Evolutionary conservation across 2,797 vertebrate species (phyloP), one percentile per base, ranked within the genome.

Genomic region (Intellagama lesueurii): DNA sequence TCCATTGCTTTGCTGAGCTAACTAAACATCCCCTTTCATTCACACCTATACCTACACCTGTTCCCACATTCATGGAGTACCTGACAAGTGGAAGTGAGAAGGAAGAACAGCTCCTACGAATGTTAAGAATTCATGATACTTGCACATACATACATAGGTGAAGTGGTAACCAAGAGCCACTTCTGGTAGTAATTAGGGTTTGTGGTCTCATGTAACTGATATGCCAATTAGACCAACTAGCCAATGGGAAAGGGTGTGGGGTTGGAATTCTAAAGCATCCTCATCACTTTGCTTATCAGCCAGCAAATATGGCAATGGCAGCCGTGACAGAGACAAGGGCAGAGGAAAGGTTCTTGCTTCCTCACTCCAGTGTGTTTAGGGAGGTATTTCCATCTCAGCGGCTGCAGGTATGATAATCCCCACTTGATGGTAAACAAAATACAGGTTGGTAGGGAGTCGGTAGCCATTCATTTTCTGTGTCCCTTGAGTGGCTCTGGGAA

Each of bases 401-500:
- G 28, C 7, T 66, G 60, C 32, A 68, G 40, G 2, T 16, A 35
- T 12, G 22, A 47, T 16, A 24, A 47, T 7, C 1, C 44, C 17
- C 26, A 26, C 26, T 66, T 69, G 16, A 26, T 68, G 64, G 28
- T 35, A 82, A 47, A 6, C 24, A 68, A 82, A 28, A 64, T 24
- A 35, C 66, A 72, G 19, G 70, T 72, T 30, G 49, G 17, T 32
- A 56, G 78, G n/a, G 49, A 56, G 52, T 56, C 1, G 52, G 12
- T 56, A 56, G 52, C 52, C 52, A 56, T 56, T 56, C 52, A 83
- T 83, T 83, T 69, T 30, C 44, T 26, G 32, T 30, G 64, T 28
- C 69, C 17, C 40, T 69, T 83, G 81, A 28, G 30, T 83, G 76
- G 66, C 68, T 83, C 16, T 69, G 68, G 66, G 70, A 83, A 83